Evolutionary conservation across 2,113 vertebrate species (phyloP).

Genomic region (Orientallactaga bullata): DNA sequence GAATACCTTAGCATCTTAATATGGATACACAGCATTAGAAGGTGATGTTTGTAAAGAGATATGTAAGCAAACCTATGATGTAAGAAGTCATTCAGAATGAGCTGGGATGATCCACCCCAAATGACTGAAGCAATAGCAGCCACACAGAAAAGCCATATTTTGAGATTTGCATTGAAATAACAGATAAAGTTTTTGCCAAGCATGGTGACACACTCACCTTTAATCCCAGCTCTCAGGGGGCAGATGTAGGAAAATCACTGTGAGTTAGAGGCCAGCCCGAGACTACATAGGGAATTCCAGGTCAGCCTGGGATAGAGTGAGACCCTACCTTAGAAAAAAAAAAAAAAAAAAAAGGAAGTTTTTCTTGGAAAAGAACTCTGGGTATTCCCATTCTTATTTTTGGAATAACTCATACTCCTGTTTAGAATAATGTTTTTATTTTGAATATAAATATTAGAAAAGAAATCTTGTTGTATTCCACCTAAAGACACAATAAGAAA

Average conservation of each 20-base stretch:
- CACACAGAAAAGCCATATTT: not conserved
- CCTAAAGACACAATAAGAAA: not conserved
- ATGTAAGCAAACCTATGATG: not conserved
- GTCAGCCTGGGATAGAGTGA: too few species aligned
- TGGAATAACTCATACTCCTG: not conserved
- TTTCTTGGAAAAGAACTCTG: not conserved
- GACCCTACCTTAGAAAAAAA: too few species aligned
- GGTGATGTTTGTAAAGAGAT: not conserved
- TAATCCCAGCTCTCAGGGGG: too few species aligned
- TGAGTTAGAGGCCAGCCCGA: too few species aligned
- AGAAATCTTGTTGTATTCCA: not conserved
- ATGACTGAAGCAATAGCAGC: not conserved
- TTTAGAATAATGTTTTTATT: not conserved
- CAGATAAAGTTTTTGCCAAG: not conserved
- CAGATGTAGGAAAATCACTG: too few species aligned
- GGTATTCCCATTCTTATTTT: not conserved
- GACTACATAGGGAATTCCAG: too few species aligned
- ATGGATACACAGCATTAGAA: not conserved
- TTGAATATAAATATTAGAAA: not conserved
- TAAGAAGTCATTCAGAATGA: not conserved
- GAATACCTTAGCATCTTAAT: not conserved
- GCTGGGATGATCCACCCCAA: not conserved
- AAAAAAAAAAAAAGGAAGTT: too few species aligned
- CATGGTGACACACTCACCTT: too few species aligned
- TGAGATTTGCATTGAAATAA: not conserved